Base-by-base conservation (phyloP, 1,140 invertebrate genomes). In the Pararge aegeria region DNA sequence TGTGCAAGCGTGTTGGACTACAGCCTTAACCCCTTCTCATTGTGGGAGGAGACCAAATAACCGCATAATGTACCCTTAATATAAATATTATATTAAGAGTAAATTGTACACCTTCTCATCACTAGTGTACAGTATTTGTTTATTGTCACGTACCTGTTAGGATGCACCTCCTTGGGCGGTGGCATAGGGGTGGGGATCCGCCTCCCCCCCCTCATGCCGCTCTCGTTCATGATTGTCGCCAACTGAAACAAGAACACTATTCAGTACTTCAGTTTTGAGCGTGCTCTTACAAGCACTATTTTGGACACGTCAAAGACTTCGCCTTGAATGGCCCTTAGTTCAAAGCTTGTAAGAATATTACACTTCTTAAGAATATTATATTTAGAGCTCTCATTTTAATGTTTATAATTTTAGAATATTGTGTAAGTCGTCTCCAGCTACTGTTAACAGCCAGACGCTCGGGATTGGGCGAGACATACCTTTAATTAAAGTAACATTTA, bases 141-240 rank as follows among this genome's bases (percentile, higher is more conserved):
- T 16, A 42, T 42, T 42, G 38, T 42, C 19, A 38, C 75, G 67
- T 73, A 85, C 83, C 83, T 78, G 54, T 65, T 69, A 38, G 68
- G 56, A 56, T 79, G 64, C 13, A 42, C 13, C 29, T 84, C 84
- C 64, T 77, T 87, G 19, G 82, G 78, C 18, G 84, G 84, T 9
- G 84, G 84, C 82, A 87, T 85, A 0, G 84, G 84, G 20, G 84
- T 87, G 62, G 84, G 84, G 61, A 87, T 83, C 53, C 84, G 64
- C 61, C 84, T 58, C 15, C 84, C 81, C 57, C 84, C 84, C 66
- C 68, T 68, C 63, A 70, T 64, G 30, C 79, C 73, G 24, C 50
- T 54, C 54, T 66, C 78, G 67, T 70, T 82, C 81, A 84, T 57
- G 42, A 51, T 53, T 48, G 70, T 71, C 66, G 60, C 64, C 49